Conservation (phyloP, 2,888 invertebrate genomes). For the Lottia gigantea region DNA sequence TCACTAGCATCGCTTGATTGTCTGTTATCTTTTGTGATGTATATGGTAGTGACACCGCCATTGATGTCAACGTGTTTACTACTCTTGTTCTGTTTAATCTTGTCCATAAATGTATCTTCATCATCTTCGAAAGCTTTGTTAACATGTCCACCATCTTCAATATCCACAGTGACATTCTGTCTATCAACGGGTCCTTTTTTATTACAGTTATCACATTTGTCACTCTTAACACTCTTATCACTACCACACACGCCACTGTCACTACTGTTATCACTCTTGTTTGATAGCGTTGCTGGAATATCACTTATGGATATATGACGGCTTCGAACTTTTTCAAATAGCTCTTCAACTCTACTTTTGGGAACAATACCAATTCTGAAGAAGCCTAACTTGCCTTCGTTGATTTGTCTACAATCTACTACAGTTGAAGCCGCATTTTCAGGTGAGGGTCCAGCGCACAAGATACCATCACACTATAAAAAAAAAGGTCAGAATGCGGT, state of each 20-base stretch:
- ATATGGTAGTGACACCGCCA: neutral
- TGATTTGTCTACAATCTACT: slow-evolving; percentile 44
- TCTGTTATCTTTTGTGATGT: neutral
- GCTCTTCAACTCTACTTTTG: slow-evolving; percentile 40
- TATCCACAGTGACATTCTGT: neutral
- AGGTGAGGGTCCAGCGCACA: slow-evolving; percentile 46
- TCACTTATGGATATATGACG: slow-evolving; percentile 22
- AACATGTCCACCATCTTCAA: neutral
- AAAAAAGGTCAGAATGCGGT: neutral
- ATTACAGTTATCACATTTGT: too few relatives aligned
- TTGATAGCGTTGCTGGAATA: slow-evolving; percentile 13
- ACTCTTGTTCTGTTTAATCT: neutral
- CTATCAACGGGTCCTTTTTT: neutral
- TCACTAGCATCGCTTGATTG: neutral
- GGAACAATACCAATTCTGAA: slow-evolving; percentile 51
- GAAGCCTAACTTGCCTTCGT: slow-evolving; percentile 43
- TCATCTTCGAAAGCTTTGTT: neutral
- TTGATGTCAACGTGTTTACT: neutral
- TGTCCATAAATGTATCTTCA: neutral
- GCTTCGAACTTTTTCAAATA: slow-evolving; percentile 38
- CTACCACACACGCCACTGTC: slow-evolving; percentile 15
- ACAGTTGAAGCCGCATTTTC: slow-evolving; percentile 51
- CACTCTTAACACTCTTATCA: neutral
- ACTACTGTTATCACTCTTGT: slow-evolving; percentile 6
- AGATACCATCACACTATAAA: slow-evolving; percentile 46